These are phyloP conservation scores for Murina feae DNA, from an alignment of 2,113 vertebrate species.

Conservation along the genomic window DNA sequence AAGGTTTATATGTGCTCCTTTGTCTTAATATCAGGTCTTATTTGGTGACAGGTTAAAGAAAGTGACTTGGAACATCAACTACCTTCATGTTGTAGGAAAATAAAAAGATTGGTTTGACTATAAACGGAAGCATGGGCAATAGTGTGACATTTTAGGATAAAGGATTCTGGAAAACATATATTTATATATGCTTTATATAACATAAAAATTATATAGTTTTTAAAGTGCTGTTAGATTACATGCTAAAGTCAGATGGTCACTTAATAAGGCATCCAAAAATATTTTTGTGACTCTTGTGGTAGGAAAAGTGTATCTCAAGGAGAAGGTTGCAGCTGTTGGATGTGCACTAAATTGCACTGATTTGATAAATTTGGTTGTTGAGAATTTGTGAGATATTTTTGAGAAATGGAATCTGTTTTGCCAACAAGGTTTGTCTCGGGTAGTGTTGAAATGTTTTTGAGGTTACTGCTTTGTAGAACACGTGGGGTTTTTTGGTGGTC, in stretches of 20 bases:
- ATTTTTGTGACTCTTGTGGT: background rate
- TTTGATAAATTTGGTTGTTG: conserved; percentile 3
- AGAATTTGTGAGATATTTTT: background rate
- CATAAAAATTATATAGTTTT: conserved; percentile 22
- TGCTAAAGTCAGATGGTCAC: background rate
- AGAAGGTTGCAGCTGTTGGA: background rate
- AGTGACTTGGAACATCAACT: background rate
- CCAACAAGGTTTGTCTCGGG: background rate
- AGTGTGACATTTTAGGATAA: background rate
- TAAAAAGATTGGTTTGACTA: background rate
- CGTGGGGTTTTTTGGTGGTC: background rate
- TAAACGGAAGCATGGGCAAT: background rate
- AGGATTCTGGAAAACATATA: background rate
- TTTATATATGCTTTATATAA: background rate
- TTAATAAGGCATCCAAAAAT: conserved; percentile 15
- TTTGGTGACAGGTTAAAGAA: conserved; percentile 10
- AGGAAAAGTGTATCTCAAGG: background rate
- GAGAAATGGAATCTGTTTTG: conserved; percentile 22
- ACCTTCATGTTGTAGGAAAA: background rate
- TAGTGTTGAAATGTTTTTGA: background rate
- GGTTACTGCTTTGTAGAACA: background rate
- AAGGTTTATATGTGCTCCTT: background rate
- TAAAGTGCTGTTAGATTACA: background rate
- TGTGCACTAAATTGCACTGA: background rate
- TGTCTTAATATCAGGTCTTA: background rate